Evolutionary conservation across 1,140 invertebrate species (phyloP), one percentile per base, ranked within the genome.

Genomic region (Heliconius congener): DNA sequence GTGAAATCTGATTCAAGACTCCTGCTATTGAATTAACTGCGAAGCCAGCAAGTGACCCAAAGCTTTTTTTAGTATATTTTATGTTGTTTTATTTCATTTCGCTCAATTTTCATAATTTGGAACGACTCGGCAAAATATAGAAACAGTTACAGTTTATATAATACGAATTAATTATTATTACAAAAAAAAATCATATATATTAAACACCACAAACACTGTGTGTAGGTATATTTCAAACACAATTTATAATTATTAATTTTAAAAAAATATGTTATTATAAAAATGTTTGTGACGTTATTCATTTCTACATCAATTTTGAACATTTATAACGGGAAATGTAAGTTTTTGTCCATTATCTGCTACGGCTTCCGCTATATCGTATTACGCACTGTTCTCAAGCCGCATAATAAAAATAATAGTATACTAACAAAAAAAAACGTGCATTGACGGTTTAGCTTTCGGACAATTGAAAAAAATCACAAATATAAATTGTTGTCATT

Each of bases 11-110:
- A 75, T 76, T 81, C 81, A 84, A 78, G 83, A 81, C 83, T 85
- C 81, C 78, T 85, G 77, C 83, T 90, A 84, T 84, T 84, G 82
- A 86, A 89, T 88, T 88, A 86, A 86, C 81, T 84, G 79, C 81
- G 84, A 81, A 83, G 77, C 73, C 73, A 66, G 82, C 77, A 81
- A 81, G 71, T 72, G 42, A 73, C 55, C 73, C 19, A 71, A 79
- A 79, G 46, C 37, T 66, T 60, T 75, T 74, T 75, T 74, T 74
- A 39, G 16, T 39, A 13, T 50, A 76, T 71, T 76, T 76, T 71
- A 71, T 42, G 5, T 18, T 46, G 19, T 76, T 70, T 74, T 74
- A 13, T 42, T 72, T 9, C 8, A 42, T 42, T 72, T 39, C 34
- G 39, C 71, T n/a, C 34, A 72, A 39, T 9, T 75, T 34, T 18